Conservation (phyloP, 2,113 vertebrate genomes). For the Mus spicilegus region DNA sequence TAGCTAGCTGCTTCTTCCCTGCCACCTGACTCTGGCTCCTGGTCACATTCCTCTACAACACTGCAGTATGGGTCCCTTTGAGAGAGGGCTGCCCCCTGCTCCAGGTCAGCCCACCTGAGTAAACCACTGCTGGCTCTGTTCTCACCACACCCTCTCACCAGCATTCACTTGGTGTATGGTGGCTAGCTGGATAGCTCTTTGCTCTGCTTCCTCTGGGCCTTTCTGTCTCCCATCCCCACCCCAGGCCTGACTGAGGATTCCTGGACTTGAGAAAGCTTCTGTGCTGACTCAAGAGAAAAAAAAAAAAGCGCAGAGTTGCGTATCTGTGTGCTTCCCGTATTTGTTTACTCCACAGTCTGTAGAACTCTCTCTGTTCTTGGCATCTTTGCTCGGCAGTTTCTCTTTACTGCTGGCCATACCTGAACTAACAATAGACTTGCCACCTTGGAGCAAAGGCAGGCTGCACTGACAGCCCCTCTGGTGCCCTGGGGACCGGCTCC, state of each 20-base stretch:
- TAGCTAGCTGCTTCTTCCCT: neutral
- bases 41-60: neutral
- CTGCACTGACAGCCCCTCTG: neutral
- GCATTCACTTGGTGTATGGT: neutral
- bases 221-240: neutral
- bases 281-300: conserved; percentile 68
- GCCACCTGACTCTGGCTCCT: neutral
- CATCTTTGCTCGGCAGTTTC: conserved; percentile 50
- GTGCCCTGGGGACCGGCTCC: neutral
- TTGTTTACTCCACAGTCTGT: conserved; percentile 53
- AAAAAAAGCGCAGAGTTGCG: conserved; percentile 53
- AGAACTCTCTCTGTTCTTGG: conserved; percentile 42
- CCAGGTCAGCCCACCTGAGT: neutral
- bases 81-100: neutral
- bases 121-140: neutral
- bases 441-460: neutral
- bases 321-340: conserved; percentile 36
- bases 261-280: neutral
- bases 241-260: neutral
- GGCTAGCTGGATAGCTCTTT: neutral
- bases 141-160: neutral
- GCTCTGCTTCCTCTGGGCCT: neutral
- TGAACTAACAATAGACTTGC: neutral
- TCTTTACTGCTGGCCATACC: conserved; percentile 22
- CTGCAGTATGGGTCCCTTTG: neutral